phyloP scores from a whole-genome alignment of 2,888 invertebrate species.

The Melikaiella ostensackeni region DNA sequence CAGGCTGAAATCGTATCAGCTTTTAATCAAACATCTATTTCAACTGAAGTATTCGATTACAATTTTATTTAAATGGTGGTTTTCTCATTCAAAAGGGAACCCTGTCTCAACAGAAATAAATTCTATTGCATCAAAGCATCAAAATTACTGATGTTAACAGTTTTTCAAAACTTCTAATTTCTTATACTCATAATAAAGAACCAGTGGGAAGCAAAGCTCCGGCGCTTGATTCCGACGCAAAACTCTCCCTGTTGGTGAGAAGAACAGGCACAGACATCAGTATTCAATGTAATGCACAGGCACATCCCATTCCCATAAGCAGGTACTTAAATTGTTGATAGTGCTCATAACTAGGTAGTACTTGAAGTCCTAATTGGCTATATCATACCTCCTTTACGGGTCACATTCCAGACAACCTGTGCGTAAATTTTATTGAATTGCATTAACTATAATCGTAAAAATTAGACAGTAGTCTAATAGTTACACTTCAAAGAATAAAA shows the following conservation, averaged over 20 bases:
- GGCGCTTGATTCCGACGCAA: slow-evolving; percentile 81
- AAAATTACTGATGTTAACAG: not conserved
- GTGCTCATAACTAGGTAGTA: slow-evolving; percentile 29
- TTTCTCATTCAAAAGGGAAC: not conserved
- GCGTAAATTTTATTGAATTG: not conserved
- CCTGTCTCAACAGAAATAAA: not conserved
- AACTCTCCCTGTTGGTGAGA: slow-evolving; percentile 72
- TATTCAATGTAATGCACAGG: slow-evolving; percentile 79
- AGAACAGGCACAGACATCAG: slow-evolving; percentile 69
- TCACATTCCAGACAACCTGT: not conserved
- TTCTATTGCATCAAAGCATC: not conserved
- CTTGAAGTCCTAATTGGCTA: slow-evolving; percentile 7
- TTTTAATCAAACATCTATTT: no score
- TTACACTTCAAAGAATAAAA: no score
- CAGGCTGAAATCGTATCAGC: not conserved
- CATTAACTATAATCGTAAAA: not conserved
- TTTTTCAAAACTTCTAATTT: not conserved
- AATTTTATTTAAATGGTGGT: not conserved
- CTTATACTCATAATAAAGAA: slow-evolving; percentile 71
- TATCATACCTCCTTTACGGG: not conserved
- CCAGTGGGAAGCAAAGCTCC: slow-evolving; percentile 81
- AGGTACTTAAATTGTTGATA: slow-evolving; percentile 70
- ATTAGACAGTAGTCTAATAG: not conserved
- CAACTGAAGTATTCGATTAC: not conserved
- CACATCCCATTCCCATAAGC: slow-evolving; percentile 78